Evolutionary conservation across 2,888 invertebrate genomes (phyloP).

Genomic region (Teleogryllus oceanicus): DNA sequence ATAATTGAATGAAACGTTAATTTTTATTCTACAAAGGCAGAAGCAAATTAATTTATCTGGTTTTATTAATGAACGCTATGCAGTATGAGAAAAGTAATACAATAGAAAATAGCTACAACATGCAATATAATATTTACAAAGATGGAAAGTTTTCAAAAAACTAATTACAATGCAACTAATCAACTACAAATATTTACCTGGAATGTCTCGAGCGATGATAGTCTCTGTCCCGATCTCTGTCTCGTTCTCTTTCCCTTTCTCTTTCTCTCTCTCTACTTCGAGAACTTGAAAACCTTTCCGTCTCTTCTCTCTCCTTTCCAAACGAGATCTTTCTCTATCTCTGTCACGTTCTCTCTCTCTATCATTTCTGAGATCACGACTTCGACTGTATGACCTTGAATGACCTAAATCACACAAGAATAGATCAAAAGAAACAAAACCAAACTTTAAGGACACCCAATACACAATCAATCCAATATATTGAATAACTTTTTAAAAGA

Average conservation of each 20-base stretch:
- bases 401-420: background rate
- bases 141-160: too few species aligned
- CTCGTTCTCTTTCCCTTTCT: background rate
- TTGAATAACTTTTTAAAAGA: background rate
- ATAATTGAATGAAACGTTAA: too few species aligned
- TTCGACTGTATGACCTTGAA: conserved; percentile 28
- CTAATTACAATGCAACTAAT: too few species aligned
- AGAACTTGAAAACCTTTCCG: conserved; percentile 23
- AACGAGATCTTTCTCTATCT: conserved; percentile 47
- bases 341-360: conserved; percentile 46
- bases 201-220: background rate
- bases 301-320: conserved; percentile 38
- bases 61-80: too few species aligned
- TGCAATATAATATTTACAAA: too few species aligned
- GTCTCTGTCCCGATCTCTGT: background rate
- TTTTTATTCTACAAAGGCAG: too few species aligned
- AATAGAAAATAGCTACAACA: too few species aligned
- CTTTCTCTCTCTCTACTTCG: background rate
- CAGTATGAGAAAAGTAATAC: too few species aligned
- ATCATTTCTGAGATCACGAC: conserved; percentile 32
- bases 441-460: background rate
- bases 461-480: background rate
- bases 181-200: background rate
- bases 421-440: background rate
- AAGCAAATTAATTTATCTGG: too few species aligned